phyloP scores from a whole-genome alignment of 2,888 invertebrate genomes.

The Heliconius hortense region DNA sequence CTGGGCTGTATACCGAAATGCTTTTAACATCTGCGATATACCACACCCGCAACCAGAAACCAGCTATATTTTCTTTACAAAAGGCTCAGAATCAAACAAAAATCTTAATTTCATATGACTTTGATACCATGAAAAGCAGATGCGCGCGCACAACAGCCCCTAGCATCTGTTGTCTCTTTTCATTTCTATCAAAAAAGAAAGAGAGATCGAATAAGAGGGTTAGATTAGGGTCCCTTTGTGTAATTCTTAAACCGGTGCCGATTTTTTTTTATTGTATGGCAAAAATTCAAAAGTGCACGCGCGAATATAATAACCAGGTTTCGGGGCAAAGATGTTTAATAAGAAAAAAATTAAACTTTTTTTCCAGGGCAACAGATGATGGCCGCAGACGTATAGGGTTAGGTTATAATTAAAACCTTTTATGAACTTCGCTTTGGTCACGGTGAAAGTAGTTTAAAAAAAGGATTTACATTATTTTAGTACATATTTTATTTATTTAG shows the following conservation, averaged over 20 bases:
- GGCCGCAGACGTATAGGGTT: constrained; percentile 18
- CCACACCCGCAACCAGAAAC: background rate
- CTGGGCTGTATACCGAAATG: constrained; percentile 26
- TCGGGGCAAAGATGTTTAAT: constrained; percentile 19
- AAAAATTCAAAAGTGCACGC: constrained; percentile 21
- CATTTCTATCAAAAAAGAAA: constrained; percentile 18
- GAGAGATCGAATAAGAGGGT: constrained; percentile 8
- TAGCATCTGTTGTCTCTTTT: constrained; percentile 41
- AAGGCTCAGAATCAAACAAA: constrained; percentile 18
- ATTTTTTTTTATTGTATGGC: constrained; percentile 14
- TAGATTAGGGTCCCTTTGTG: constrained; percentile 27
- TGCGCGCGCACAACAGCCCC: constrained; percentile 45
- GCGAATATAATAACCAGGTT: constrained; percentile 23
- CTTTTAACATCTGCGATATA: constrained; percentile 33
- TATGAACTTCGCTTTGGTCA: background rate
- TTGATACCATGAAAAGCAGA: constrained; percentile 29
- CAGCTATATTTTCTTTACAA: background rate
- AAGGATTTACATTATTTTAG: background rate
- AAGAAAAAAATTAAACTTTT: background rate
- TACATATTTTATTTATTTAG: background rate
- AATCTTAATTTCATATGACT: constrained; percentile 2
- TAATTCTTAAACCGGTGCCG: constrained; percentile 21
- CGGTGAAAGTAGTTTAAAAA: constrained; percentile 3
- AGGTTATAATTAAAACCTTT: constrained; percentile 15
- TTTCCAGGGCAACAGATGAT: constrained; percentile 9